A percentile compares a stretch with the other conserved stretches of the same genome.
phyloP scores from a whole-genome alignment of 2,888 invertebrate genomes.

The Acleris holmiana region DNA sequence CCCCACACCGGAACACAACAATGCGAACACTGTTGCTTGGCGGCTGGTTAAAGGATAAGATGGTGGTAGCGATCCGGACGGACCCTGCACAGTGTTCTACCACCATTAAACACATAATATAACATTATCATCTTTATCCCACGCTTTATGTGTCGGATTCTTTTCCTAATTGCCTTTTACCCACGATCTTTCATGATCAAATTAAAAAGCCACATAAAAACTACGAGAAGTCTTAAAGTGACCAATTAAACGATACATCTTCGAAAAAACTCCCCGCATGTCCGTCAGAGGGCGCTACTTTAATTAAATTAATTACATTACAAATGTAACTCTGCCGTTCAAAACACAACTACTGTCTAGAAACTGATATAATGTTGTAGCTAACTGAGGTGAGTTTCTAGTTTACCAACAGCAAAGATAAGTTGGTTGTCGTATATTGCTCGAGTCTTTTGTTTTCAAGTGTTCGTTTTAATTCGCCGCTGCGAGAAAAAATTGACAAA shows the following conservation, averaged over 20 bases:
- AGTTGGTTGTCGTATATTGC: slow-evolving; percentile 15
- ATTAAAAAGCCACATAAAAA: slow-evolving; percentile 13
- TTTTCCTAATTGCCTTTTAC: background rate
- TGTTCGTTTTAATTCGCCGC: slow-evolving; percentile 22
- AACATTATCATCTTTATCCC: too few relatives aligned
- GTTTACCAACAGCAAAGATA: slow-evolving; percentile 7
- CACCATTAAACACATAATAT: too few relatives aligned
- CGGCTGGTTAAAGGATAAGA: too few relatives aligned
- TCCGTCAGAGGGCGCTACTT: slow-evolving; percentile 51
- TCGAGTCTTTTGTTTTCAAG: slow-evolving; percentile 25
- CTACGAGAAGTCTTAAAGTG: slow-evolving; percentile 8
- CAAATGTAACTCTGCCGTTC: slow-evolving; percentile 10
- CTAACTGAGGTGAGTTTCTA: background rate
- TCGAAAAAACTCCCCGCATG: slow-evolving; percentile 57
- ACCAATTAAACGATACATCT: slow-evolving; percentile 53
- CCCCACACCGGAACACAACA: too few relatives aligned
- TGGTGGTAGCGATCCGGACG: too few relatives aligned
- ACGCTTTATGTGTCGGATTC: too few relatives aligned
- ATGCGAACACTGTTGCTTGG: too few relatives aligned
- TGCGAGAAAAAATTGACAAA: background rate
- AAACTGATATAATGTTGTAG: background rate
- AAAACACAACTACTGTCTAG: background rate
- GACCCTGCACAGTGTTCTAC: too few relatives aligned
- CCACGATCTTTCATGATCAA: background rate
- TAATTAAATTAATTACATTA: slow-evolving; percentile 54